A percentile compares a stretch with the other conserved stretches of the same genome.
Evolutionary conservation across 2,888 invertebrate genomes (phyloP).

Genomic region (Apeira syringaria): DNA sequence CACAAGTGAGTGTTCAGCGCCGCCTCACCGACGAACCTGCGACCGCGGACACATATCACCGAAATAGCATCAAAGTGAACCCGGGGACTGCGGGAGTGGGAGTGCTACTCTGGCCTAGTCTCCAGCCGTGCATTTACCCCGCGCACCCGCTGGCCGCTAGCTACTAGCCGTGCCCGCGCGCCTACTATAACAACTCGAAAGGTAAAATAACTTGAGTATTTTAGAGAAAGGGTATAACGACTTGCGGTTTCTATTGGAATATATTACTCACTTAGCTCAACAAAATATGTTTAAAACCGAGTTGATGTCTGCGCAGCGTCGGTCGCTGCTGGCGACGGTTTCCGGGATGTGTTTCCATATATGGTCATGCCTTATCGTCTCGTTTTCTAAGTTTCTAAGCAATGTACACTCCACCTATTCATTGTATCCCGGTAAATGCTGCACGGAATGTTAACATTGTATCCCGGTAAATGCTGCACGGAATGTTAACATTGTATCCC

Average conservation of each 20-base stretch:
- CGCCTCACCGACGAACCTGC: slow-evolving; percentile 58
- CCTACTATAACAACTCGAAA: slow-evolving; percentile 47
- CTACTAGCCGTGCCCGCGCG: slow-evolving; percentile 37
- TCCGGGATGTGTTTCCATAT: too few species aligned
- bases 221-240: slow-evolving; percentile 21
- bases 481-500: too few species aligned
- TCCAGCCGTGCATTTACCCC: slow-evolving; percentile 49
- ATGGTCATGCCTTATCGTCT: too few species aligned
- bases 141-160: too few species aligned
- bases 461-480: too few species aligned
- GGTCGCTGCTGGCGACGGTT: too few species aligned
- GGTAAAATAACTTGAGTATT: slow-evolving; percentile 28
- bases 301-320: too few species aligned
- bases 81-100: slow-evolving; percentile 47
- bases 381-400: too few species aligned
- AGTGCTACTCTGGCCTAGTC: slow-evolving; percentile 69
- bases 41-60: slow-evolving; percentile 67
- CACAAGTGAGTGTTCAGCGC: slow-evolving; percentile 52
- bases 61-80: slow-evolving; percentile 72
- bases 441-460: too few species aligned
- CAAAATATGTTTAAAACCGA: slow-evolving; percentile 9
- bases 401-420: too few species aligned
- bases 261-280: slow-evolving; percentile 14
- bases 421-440: too few species aligned
- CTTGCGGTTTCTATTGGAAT: slow-evolving; percentile 29